Conservation (phyloP, 2,888 invertebrate genomes). For the Plagodis pulveraria region DNA sequence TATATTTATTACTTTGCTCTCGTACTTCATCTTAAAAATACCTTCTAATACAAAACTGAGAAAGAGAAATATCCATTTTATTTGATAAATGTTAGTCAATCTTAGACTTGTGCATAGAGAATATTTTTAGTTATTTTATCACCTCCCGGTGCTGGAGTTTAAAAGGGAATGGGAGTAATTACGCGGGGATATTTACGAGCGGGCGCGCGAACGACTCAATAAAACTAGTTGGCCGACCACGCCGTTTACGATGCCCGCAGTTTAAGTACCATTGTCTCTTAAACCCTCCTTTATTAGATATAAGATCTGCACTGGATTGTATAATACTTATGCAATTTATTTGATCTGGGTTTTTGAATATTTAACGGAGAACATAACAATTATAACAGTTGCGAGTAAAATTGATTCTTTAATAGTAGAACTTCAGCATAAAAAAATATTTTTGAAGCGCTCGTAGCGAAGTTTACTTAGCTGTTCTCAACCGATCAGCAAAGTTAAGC, state of each 20-base stretch:
- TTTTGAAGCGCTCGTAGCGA: no score
- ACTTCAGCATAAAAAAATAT: no score
- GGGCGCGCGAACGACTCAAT: slow-evolving; percentile 75
- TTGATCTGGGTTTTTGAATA: no score
- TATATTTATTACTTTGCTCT: no score
- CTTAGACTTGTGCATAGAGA: slow-evolving; percentile 15
- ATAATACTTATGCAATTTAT: slow-evolving; percentile 11
- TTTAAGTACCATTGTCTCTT: slow-evolving; percentile 66
- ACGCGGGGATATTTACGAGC: slow-evolving; percentile 78
- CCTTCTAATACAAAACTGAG: no score
- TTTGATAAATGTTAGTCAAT: slow-evolving; percentile 7
- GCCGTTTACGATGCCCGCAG: slow-evolving; percentile 66
- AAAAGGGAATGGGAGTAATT: slow-evolving; percentile 77
- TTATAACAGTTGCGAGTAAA: no score
- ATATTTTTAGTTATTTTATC: slow-evolving; percentile 60
- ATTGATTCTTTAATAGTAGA: no score
- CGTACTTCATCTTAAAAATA: no score
- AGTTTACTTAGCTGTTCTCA: no score
- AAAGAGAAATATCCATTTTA: not conserved
- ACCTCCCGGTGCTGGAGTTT: slow-evolving; percentile 57
- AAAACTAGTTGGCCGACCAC: slow-evolving; percentile 77
- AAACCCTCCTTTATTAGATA: slow-evolving; percentile 51
- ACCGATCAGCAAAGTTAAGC: no score
- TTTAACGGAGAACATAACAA: no score
- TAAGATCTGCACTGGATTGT: slow-evolving; percentile 24